These are phyloP conservation scores for Mustelus asterias DNA, from an alignment of 2,113 vertebrate species.

Conservation along the genomic window DNA sequence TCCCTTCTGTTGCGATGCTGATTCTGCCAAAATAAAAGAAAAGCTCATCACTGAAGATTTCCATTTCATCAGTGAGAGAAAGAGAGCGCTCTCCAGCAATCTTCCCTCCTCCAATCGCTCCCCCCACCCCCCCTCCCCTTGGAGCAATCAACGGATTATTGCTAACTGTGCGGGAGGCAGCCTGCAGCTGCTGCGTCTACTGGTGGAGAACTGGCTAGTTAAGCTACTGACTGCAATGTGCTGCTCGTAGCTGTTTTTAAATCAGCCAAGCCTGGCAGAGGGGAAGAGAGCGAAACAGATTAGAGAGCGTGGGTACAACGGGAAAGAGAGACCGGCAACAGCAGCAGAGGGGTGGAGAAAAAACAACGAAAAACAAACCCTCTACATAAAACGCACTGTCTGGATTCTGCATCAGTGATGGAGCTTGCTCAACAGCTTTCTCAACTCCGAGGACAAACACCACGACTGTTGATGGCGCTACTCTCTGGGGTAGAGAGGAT, in stretches of 20 bases:
- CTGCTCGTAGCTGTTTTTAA: constrained; percentile 63
- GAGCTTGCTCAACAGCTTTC: constrained; percentile 55
- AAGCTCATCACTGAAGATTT: constrained; percentile 46
- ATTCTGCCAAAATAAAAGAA: constrained; percentile 39
- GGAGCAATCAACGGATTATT: constrained; percentile 73
- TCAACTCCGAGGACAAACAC: constrained; percentile 65
- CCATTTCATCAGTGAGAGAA: constrained; percentile 42
- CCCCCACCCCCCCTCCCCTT: constrained; percentile 52
- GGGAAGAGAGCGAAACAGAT: constrained; percentile 48
- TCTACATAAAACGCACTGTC: constrained; percentile 36
- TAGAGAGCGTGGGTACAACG: not conserved
- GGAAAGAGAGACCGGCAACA: not conserved
- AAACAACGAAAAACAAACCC: not conserved
- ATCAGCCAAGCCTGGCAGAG: constrained; percentile 63
- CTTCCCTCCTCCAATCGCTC: constrained; percentile 47
- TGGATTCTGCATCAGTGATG: constrained; percentile 47
- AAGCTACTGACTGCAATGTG: constrained; percentile 62
- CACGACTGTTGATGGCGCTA: constrained; percentile 61
- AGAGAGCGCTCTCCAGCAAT: constrained; percentile 35
- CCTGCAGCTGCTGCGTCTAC: constrained; percentile 69
- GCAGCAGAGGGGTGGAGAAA: constrained; percentile 38
- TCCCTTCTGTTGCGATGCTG: not conserved
- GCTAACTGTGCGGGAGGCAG: constrained; percentile 64
- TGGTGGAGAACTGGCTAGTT: constrained; percentile 61
- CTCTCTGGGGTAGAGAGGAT: constrained; percentile 60